Evolutionary conservation across 1,140 invertebrate species (phyloP).

Genomic region (Drosophila malerkotliana): DNA sequence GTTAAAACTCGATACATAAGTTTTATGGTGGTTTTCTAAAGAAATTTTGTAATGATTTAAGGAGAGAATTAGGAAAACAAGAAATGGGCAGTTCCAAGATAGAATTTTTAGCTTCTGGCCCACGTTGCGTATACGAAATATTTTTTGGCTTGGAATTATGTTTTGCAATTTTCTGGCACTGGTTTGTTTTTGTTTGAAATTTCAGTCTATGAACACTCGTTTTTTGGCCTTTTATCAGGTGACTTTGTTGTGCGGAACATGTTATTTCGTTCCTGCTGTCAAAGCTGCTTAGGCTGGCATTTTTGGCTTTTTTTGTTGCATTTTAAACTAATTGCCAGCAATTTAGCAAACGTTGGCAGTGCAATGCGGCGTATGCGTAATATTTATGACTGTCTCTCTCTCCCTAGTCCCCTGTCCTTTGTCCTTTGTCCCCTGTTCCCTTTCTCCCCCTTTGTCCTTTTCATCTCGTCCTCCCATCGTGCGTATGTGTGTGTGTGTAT

Average conservation of each 20-base stretch:
- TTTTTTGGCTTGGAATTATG: background rate
- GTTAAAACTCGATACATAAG: no score
- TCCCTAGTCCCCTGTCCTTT: background rate
- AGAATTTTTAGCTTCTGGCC: no score
- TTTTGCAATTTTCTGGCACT: background rate
- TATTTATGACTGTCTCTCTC: constrained; percentile 59
- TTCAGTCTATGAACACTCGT: background rate
- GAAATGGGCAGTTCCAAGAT: no score
- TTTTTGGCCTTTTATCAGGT: background rate
- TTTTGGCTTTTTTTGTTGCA: constrained; percentile 64
- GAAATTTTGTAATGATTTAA: no score
- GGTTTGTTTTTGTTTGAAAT: background rate
- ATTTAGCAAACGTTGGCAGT: constrained; percentile 76
- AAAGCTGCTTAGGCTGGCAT: constrained; percentile 71
- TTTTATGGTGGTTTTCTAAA: no score
- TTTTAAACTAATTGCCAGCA: constrained; percentile 79
- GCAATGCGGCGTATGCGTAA: constrained; percentile 80
- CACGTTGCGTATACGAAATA: background rate
- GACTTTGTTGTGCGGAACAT: constrained; percentile 4
- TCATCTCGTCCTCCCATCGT: constrained; percentile 1
- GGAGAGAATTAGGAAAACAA: no score
- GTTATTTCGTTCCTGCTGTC: background rate
- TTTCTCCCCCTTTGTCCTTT: background rate
- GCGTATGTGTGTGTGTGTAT: constrained; percentile 15
- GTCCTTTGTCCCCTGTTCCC: background rate